phyloP scores from a whole-genome alignment of 2,113 vertebrate species.

The Phocoena sinus region DNA sequence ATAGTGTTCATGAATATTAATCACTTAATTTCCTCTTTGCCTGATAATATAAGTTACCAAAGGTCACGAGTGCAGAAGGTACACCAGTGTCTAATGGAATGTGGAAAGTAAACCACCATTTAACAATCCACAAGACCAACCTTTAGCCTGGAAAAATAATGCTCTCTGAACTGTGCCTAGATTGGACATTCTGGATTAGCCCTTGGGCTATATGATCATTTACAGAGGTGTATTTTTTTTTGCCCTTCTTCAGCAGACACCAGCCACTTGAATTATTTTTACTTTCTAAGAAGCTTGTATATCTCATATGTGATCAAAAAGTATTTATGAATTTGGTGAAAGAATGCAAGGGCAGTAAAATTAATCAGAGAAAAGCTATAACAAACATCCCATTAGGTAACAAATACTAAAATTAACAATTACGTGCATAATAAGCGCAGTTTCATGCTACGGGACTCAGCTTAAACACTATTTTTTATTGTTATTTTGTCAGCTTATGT shows the following conservation, averaged over 20 bases:
- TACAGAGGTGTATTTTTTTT: neutral
- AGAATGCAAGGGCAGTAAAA: neutral
- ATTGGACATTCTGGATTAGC: neutral
- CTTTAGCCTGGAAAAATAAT: neutral
- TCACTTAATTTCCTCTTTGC: neutral
- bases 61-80: neutral
- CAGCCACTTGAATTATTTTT: neutral
- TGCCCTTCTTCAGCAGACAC: neutral
- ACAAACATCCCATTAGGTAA: neutral
- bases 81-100: neutral
- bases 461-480: neutral
- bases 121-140: neutral
- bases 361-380: neutral
- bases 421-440: neutral
- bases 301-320: neutral
- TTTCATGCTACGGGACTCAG: neutral
- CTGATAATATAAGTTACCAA: neutral
- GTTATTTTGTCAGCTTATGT: neutral
- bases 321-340: neutral
- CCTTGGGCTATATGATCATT: neutral
- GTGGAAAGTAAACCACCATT: neutral
- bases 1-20: constrained; percentile 33
- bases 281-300: neutral
- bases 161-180: neutral
- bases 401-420: neutral